Evolutionary conservation across 2,888 invertebrate genomes (phyloP), one percentile per base, ranked within the genome.

Genomic region (Andrena flavipes): DNA sequence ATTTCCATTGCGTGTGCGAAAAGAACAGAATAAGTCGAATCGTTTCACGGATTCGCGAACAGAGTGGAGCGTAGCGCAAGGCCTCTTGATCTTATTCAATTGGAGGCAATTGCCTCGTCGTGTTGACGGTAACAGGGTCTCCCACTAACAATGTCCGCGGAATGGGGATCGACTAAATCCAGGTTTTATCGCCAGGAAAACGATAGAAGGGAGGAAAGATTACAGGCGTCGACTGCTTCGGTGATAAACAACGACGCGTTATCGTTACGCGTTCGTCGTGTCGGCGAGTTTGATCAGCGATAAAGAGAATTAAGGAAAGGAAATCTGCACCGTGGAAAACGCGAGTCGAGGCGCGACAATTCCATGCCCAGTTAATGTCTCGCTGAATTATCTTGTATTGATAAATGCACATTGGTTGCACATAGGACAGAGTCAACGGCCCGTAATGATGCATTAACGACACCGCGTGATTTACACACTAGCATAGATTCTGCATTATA

Each of bases 41-140:
- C 42, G 60, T 48, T 60, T 70, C 48, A 35, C 26, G 65, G 49
- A 62, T 49, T 33, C 35, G 35, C 6, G 20, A 56, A 29, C 30
- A 68, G 67, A 60, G n/a, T 13, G 42, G 30, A 20, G 59, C 54
- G 23, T 49, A 51, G 20, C 33, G 35, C 42, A 59, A 59, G 23
- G 59, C 64, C 59, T 63, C 56, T 49, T 56, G 69, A 64, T 42
- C 69, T 69, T 69, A 33, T 69, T 67, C 79, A 59, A 79, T 79
- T 49, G 69, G 30, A 60, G 71, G 67, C 51, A 76, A 76, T 71
- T 56, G 48, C 26, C 23, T 23, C 8, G 48, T 29, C 49, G 54
- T 33, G 49, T 48, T 20, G 20, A 51, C 20, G 26, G 29, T 54
- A 29, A 16, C 5, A 16, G 42, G 35, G 54, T 74, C 62, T 70